A percentile compares a stretch with the other conserved stretches of the same genome.
phyloP scores from a whole-genome alignment of 1,140 invertebrate species.

The Aporrectodea caliginosa region DNA sequence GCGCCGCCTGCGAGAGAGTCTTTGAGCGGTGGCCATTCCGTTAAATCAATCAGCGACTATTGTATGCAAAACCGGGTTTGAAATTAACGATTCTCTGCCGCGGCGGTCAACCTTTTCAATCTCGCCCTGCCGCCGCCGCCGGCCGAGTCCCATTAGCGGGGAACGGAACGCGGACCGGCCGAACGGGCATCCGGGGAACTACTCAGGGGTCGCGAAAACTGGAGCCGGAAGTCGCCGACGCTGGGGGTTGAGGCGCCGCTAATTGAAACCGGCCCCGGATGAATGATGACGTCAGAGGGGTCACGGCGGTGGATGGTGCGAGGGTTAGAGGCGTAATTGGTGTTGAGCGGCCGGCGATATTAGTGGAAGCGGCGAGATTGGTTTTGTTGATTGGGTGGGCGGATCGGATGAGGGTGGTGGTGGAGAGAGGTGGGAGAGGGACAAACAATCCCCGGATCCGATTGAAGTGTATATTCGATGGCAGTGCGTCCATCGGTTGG shows the following conservation, averaged over 20 bases:
- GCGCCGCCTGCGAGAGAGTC: no score
- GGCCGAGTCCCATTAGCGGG: neutral
- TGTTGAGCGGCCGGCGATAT: neutral
- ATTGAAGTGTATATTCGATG: no score
- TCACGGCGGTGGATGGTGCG: neutral
- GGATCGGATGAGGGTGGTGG: neutral
- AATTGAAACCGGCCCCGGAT: constrained; percentile 1
- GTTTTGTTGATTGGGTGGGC: neutral
- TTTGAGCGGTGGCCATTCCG: no score
- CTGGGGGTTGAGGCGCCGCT: neutral
- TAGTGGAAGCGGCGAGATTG: neutral
- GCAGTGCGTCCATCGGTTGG: no score
- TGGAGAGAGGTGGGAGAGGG: neutral
- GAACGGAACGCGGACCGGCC: neutral
- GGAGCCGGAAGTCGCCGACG: neutral
- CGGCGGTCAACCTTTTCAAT: neutral
- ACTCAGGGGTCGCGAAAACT: neutral
- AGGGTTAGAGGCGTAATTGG: neutral
- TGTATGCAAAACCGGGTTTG: neutral
- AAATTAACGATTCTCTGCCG: neutral
- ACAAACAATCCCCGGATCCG: neutral
- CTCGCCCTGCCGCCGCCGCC: no score
- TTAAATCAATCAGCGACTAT: neutral
- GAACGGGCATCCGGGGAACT: neutral
- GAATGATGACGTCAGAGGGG: neutral